Evolutionary conservation across 2,113 vertebrate species (phyloP).

Genomic region (Sporophila hypoxantha): DNA sequence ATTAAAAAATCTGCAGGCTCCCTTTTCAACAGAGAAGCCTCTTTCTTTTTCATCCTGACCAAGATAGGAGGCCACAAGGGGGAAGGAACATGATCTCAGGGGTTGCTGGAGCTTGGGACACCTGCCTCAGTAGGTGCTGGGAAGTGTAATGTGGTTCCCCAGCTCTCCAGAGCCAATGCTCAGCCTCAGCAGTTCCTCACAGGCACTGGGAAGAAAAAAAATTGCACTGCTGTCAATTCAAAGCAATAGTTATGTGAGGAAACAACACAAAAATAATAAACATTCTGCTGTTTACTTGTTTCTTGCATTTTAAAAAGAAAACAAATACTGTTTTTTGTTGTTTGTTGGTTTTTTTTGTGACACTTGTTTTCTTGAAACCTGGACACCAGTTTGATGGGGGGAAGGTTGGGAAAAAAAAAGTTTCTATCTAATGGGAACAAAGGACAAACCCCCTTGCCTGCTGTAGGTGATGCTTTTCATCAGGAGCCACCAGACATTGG

Average conservation of each 20-base stretch:
- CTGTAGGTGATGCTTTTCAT: neutral
- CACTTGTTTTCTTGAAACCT: neutral
- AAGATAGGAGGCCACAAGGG: fast-evolving
- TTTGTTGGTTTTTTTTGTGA: too few species aligned
- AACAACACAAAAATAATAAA: neutral
- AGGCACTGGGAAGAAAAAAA: neutral
- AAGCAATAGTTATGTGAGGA: neutral
- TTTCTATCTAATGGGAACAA: neutral
- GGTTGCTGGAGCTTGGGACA: neutral
- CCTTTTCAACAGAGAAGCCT: neutral
- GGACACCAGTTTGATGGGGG: too few species aligned
- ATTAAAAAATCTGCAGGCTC: neutral
- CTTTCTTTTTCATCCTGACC: neutral
- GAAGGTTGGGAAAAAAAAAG: neutral
- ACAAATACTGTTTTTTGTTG: neutral
- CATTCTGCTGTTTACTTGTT: neutral
- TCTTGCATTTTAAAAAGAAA: neutral
- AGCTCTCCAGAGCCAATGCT: neutral
- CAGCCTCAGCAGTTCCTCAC: neutral
- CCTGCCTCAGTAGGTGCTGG: too few species aligned
- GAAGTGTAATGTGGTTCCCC: neutral
- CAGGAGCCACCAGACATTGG: fast-evolving
- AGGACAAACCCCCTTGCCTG: neutral
- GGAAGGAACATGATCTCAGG: neutral
- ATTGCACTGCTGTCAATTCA: fast-evolving